These are phyloP conservation scores for Paratrypauchen microcephalus DNA, from an alignment of 2,797 vertebrate genomes.

Conservation along the genomic window DNA sequence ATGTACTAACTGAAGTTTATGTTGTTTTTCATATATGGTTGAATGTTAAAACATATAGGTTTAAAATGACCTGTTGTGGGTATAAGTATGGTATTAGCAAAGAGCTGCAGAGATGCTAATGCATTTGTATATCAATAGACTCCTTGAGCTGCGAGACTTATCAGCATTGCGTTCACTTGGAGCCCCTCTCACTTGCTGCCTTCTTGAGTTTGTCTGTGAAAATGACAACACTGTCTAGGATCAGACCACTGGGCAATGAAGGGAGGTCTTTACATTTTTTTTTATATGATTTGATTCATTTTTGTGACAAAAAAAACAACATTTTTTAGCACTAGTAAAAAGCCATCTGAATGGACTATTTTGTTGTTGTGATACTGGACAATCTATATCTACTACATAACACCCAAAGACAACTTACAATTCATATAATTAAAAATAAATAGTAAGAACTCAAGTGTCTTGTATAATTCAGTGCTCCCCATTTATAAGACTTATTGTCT, in stretches of 20 bases:
- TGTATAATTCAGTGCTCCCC: too few relatives aligned
- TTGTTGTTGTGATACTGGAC: too few relatives aligned
- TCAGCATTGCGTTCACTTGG: slow-evolving; percentile 5
- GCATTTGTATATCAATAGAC: slow-evolving; percentile 42
- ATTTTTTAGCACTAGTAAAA: too few relatives aligned
- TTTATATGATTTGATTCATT: neutral
- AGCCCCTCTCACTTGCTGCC: slow-evolving; percentile 12
- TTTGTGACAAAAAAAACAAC: neutral
- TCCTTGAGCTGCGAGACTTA: slow-evolving; percentile 20
- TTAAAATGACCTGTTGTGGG: neutral
- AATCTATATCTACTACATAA: too few relatives aligned
- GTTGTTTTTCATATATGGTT: neutral
- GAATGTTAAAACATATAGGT: neutral
- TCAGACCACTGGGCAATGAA: neutral
- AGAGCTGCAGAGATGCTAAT: neutral
- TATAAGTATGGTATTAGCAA: neutral
- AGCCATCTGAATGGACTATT: too few relatives aligned
- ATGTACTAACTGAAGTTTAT: neutral
- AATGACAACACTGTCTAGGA: neutral
- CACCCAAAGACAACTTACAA: neutral
- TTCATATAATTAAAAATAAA: neutral
- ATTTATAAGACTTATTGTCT: too few relatives aligned
- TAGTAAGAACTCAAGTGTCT: neutral
- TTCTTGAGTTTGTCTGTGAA: slow-evolving; percentile 1
- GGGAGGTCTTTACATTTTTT: too few relatives aligned